A percentile compares a stretch with the other conserved stretches of the same genome.
These are phyloP conservation scores for Eira barbara DNA, from an alignment of 2,113 vertebrate genomes.

Conservation along the genomic window DNA sequence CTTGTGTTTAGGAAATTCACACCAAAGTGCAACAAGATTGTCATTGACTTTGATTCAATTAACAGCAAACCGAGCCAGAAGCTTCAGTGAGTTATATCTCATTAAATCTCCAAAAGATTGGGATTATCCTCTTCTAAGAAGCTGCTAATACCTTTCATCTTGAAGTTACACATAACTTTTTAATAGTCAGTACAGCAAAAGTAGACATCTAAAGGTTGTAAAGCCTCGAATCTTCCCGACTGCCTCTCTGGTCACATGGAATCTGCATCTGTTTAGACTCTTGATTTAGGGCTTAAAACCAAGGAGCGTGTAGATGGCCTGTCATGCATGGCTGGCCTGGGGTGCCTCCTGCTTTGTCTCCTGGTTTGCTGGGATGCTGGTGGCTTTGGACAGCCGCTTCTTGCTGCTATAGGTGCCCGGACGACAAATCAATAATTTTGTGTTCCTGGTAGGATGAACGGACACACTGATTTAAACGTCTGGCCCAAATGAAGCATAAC, in stretches of 20 bases:
- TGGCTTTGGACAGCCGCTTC: not conserved
- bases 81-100: slow-evolving; percentile 78
- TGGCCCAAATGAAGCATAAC: slow-evolving; percentile 59
- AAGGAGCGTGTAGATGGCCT: not conserved
- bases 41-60: slow-evolving; percentile 92
- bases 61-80: slow-evolving; percentile 81
- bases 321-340: accelerated
- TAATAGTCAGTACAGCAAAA: slow-evolving; percentile 67
- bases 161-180: slow-evolving; percentile 78
- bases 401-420: accelerated
- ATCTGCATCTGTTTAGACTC: slow-evolving; percentile 58
- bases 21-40: slow-evolving; percentile 87
- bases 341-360: not conserved
- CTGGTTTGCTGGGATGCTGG: not conserved
- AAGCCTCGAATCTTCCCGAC: slow-evolving; percentile 21
- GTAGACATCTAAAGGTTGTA: slow-evolving; percentile 63
- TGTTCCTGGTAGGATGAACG: not conserved
- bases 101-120: slow-evolving; percentile 70
- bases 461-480: slow-evolving; percentile 6
- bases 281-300: slow-evolving; percentile 46
- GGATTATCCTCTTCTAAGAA: slow-evolving; percentile 77
- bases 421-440: slow-evolving; percentile 20
- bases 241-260: slow-evolving; percentile 45
- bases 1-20: slow-evolving; percentile 87
- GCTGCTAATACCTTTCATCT: slow-evolving; percentile 79